phyloP scores from a whole-genome alignment of 1,140 invertebrate genomes.

The Scaptomyza hsui region DNA sequence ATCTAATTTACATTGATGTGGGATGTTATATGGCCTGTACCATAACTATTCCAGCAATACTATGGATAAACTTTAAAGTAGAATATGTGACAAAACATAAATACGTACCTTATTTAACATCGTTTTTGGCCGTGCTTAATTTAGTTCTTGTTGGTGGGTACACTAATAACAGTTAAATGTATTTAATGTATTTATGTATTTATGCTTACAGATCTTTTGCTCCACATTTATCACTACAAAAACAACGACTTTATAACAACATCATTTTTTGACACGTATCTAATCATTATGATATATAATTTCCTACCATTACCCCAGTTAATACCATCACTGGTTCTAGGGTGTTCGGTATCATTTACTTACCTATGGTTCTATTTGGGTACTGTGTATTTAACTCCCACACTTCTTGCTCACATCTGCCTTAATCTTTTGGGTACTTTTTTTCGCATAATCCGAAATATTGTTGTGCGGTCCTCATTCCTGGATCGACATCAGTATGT shows the following conservation, averaged over 20 bases:
- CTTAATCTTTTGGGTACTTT: conserved; percentile 93
- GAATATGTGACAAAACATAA: conserved; percentile 77
- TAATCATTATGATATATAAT: conserved; percentile 89
- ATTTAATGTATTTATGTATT: too few species aligned
- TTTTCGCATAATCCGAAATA: conserved; percentile 93
- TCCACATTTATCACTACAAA: conserved; percentile 85
- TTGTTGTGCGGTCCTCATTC: conserved; percentile 93
- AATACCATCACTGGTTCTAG: conserved; percentile 87
- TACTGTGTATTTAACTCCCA: conserved; percentile 51
- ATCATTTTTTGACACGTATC: conserved; percentile 88
- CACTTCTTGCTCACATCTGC: conserved; percentile 86
- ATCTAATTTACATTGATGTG: conserved; percentile 60
- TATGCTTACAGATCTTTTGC: conserved; percentile 84
- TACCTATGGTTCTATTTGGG: conserved; percentile 87
- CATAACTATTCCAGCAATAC: conserved; percentile 79
- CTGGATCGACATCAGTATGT: conserved; percentile 93
- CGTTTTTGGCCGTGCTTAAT: conserved; percentile 75
- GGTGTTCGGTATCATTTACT: conserved; percentile 85
- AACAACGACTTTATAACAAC: conserved; percentile 76
- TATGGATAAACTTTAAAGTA: conserved; percentile 84
- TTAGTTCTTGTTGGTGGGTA: conserved; percentile 56
- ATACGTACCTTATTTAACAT: conserved; percentile 84
- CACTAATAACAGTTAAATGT: neutral
- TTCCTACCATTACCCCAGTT: conserved; percentile 90
- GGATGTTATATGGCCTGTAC: conserved; percentile 77